These are phyloP conservation scores for Cephalotes varians DNA, from an alignment of 2,888 invertebrate genomes.

Conservation along the genomic window DNA sequence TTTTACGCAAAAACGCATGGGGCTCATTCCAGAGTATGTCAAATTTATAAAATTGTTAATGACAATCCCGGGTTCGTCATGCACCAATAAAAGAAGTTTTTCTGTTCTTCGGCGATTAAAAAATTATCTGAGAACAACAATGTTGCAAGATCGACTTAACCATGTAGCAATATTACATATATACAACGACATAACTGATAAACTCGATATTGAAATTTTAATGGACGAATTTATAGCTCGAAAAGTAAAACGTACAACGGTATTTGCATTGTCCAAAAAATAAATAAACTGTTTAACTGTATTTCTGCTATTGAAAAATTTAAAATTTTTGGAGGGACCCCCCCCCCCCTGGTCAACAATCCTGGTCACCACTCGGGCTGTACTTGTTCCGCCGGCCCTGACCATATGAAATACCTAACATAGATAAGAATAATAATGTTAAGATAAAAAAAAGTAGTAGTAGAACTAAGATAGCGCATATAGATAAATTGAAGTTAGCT, in stretches of 20 bases:
- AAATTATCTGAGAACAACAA: background rate
- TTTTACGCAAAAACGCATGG: too few species aligned
- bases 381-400: background rate
- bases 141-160: background rate
- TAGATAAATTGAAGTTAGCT: too few species aligned
- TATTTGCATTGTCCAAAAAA: too few species aligned
- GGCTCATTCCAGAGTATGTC: too few species aligned
- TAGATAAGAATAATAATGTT: too few species aligned
- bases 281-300: too few species aligned
- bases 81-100: background rate
- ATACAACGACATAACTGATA: background rate
- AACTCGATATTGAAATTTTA: background rate
- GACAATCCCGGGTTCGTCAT: background rate
- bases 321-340: background rate
- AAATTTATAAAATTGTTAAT: background rate
- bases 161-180: conserved; percentile 5
- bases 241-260: too few species aligned
- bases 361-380: conserved; percentile 2
- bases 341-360: background rate
- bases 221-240: background rate
- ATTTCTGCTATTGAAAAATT: too few species aligned
- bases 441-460: too few species aligned
- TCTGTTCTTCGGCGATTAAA: too few species aligned
- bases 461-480: too few species aligned
- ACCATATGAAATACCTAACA: too few species aligned